phyloP scores from a whole-genome alignment of 2,113 vertebrate species.

The Tupaia chinensis region DNA sequence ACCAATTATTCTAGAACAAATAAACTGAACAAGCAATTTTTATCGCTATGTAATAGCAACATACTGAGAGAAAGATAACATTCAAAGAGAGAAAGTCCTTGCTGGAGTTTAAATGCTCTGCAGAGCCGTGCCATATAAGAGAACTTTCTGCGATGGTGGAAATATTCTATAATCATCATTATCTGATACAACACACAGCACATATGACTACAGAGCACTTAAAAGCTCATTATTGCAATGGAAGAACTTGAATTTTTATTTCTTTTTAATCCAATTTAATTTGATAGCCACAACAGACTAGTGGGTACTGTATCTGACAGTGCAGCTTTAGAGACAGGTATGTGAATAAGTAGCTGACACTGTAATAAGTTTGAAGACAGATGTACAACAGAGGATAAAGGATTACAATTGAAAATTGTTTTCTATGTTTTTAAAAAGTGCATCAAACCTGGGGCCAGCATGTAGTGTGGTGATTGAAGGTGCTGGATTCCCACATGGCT shows the following conservation, averaged over 20 bases:
- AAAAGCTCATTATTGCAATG: neutral
- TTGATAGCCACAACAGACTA: neutral
- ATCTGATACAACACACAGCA: neutral
- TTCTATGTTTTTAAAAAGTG: neutral
- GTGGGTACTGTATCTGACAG: neutral
- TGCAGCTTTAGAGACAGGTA: neutral
- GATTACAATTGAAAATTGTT: neutral
- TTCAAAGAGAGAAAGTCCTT: neutral
- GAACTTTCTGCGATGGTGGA: neutral
- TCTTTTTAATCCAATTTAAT: slow-evolving; percentile 25
- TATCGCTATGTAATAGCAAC: neutral
- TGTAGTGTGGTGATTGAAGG: too few relatives aligned
- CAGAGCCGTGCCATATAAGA: neutral
- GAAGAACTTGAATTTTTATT: neutral
- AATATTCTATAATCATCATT: neutral
- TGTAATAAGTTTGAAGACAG: neutral
- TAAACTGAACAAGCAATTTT: neutral
- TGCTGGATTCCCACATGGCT: too few relatives aligned
- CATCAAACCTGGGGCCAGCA: neutral
- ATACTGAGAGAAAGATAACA: neutral
- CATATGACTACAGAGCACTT: neutral
- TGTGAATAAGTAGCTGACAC: neutral
- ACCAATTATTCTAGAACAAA: slow-evolving; percentile 19
- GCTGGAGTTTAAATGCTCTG: neutral
- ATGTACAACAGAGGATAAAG: neutral